phyloP scores from a whole-genome alignment of 2,113 vertebrate species.

The Petrocephalus zakoni region DNA sequence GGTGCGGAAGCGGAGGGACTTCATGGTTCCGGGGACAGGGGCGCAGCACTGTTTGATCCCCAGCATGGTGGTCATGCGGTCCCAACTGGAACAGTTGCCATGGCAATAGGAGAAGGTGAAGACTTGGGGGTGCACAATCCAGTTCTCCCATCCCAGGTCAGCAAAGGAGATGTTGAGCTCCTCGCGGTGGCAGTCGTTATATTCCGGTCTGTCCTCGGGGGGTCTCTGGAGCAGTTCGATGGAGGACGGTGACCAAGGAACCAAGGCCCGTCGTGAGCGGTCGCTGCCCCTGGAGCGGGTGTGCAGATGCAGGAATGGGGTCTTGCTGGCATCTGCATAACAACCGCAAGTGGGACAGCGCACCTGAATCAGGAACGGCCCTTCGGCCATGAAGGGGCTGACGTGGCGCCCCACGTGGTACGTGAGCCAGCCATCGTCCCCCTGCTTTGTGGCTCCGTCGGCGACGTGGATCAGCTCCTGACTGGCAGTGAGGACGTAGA shows the following conservation, averaged over 20 bases:
- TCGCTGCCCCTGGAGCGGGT: conserved; percentile 41
- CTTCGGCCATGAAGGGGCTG: conserved; percentile 45
- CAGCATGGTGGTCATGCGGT: conserved; percentile 52
- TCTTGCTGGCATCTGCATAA: conserved; percentile 56
- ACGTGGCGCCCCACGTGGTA: conserved; percentile 49
- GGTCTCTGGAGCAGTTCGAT: conserved; percentile 71
- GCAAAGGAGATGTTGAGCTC: conserved; percentile 80
- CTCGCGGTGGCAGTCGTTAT: conserved; percentile 66
- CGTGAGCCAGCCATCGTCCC: conserved; percentile 65
- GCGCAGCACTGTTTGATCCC: conserved; percentile 79
- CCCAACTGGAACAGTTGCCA: conserved; percentile 67
- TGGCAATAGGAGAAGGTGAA: conserved; percentile 87
- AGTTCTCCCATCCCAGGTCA: conserved; percentile 87
- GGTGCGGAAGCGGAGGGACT: conserved; percentile 74
- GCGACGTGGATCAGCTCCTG: conserved; percentile 42
- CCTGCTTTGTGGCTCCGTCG: conserved; percentile 18
- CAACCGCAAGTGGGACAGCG: conserved; percentile 69
- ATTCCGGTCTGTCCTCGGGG: conserved; percentile 46
- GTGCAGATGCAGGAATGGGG: conserved; percentile 73
- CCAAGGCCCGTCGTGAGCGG: conserved; percentile 52
- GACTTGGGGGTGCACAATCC: conserved; percentile 81
- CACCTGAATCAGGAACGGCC: conserved; percentile 67
- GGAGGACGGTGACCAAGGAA: conserved; percentile 73
- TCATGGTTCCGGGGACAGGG: conserved; percentile 77
- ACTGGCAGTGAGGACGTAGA: conserved; percentile 42